Percentiles rank a stretch among this genome's conserved stretches.
Evolutionary conservation across 1,140 invertebrate genomes (phyloP).

Genomic region (Sesamia nonagrioides): DNA sequence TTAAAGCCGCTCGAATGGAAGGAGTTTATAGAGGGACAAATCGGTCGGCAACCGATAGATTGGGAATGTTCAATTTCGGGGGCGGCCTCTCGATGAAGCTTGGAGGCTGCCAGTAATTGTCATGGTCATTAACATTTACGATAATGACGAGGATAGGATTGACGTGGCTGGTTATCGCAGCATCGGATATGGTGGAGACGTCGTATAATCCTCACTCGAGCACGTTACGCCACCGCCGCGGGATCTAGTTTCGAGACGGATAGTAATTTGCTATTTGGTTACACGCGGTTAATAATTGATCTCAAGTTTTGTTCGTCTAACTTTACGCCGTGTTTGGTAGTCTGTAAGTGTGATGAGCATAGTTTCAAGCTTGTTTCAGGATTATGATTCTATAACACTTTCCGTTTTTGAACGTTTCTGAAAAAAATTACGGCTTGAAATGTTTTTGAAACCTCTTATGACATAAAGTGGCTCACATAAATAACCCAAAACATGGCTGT

Average conservation of each 20-base stretch:
- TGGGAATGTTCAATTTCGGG: slow-evolving; percentile 79
- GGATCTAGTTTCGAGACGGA: slow-evolving; percentile 13
- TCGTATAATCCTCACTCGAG: slow-evolving; percentile 66
- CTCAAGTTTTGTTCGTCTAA: slow-evolving; percentile 37
- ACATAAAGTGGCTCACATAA: background rate
- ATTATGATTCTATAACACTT: background rate
- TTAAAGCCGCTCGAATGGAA: slow-evolving; percentile 77
- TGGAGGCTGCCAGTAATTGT: slow-evolving; percentile 77
- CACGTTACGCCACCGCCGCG: slow-evolving; percentile 55
- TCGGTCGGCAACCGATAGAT: slow-evolving; percentile 75
- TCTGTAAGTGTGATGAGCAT: background rate
- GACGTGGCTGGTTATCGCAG: slow-evolving; percentile 71
- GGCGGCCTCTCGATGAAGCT: slow-evolving; percentile 74
- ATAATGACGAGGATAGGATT: slow-evolving; percentile 81
- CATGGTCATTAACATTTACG: slow-evolving; percentile 85
- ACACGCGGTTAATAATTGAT: slow-evolving; percentile 54
- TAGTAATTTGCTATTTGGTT: slow-evolving; percentile 56
- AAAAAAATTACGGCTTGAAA: background rate
- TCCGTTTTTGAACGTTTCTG: background rate
- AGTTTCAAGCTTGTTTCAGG: background rate
- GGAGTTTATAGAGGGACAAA: slow-evolving; percentile 80
- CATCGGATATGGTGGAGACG: slow-evolving; percentile 72
- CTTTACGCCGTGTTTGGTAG: slow-evolving; percentile 29
- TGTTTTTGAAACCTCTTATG: background rate
- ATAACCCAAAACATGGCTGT: slow-evolving; percentile 8